These are phyloP conservation scores for Mantis religiosa DNA, from an alignment of 2,888 invertebrate species.

Conservation along the genomic window DNA sequence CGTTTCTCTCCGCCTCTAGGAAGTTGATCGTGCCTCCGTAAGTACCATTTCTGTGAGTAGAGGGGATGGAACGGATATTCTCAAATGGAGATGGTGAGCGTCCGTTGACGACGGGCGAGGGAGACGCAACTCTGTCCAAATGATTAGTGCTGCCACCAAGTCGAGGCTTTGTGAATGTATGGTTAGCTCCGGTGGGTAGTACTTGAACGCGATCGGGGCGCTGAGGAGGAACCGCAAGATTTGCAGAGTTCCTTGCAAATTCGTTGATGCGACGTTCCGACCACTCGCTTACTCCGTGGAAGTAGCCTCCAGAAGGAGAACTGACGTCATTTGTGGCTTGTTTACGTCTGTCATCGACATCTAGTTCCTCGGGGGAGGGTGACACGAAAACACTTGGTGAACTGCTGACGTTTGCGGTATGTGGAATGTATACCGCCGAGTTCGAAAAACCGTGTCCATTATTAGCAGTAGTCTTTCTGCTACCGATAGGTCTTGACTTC, in stretches of 20 bases:
- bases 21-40: constrained; percentile 12
- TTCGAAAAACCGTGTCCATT: not conserved
- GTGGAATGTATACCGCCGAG: constrained; percentile 37
- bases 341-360: constrained; percentile 45
- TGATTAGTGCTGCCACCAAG: constrained; percentile 11
- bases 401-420: constrained; percentile 38
- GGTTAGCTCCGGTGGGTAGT: constrained; percentile 36
- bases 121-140: constrained; percentile 10
- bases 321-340: constrained; percentile 26
- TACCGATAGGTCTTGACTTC: constrained; percentile 55
- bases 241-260: not conserved
- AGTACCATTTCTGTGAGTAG: not conserved
- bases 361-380: constrained; percentile 42
- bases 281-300: constrained; percentile 75
- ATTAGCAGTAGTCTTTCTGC: not conserved
- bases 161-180: constrained; percentile 32
- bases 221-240: constrained; percentile 2
- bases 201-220: constrained; percentile 35
- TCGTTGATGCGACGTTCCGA: constrained; percentile 48
- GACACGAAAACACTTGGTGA: constrained; percentile 54
- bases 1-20: not conserved
- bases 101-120: not conserved
- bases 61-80: not conserved
- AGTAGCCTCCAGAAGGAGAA: constrained; percentile 15
- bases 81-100: not conserved